Evolutionary conservation across 2,888 invertebrate genomes (phyloP).

Genomic region (Leucozona laternaria): DNA sequence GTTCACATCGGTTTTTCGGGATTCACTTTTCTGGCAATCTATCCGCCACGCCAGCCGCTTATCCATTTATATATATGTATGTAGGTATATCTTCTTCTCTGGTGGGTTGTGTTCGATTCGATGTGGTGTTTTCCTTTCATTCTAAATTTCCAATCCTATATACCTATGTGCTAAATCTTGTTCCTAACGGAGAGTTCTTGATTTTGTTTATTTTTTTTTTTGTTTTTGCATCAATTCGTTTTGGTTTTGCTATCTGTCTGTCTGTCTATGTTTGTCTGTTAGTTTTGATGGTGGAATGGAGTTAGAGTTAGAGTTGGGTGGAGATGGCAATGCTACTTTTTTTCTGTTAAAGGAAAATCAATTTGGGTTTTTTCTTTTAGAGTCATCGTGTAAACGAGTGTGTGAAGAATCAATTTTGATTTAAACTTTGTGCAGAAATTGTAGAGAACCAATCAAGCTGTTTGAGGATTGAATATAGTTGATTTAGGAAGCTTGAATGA

Average conservation of each 20-base stretch:
- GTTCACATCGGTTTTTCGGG: conserved; percentile 50
- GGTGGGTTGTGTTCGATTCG: conserved; percentile 7
- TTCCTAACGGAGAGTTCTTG: conserved; percentile 63
- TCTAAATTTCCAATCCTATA: not conserved
- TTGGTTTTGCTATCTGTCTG: conserved; percentile 13
- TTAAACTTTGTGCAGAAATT: not conserved
- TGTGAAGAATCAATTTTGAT: conserved; percentile 9
- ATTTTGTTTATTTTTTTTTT: conserved; percentile 20
- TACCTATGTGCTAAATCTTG: conserved; percentile 61
- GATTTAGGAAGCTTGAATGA: not conserved
- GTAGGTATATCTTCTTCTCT: not conserved
- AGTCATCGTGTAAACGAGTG: not conserved
- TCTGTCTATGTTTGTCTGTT: not conserved
- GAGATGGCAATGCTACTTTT: conserved; percentile 18
- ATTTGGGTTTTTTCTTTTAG: conserved; percentile 4
- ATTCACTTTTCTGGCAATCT: conserved; percentile 64
- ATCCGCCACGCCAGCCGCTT: not conserved
- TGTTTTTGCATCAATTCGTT: conserved; percentile 27
- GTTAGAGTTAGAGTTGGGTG: conserved; percentile 25
- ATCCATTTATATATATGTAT: conserved; percentile 27
- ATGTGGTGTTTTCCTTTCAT: conserved; percentile 36
- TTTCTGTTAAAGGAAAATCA: conserved; percentile 34
- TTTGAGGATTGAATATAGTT: not conserved
- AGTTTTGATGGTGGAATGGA: conserved; percentile 25
- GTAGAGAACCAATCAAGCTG: not conserved